Evolutionary conservation across 1,140 invertebrate genomes (phyloP), one percentile per base, ranked within the genome.

Genomic region (Drosophila saltans): DNA sequence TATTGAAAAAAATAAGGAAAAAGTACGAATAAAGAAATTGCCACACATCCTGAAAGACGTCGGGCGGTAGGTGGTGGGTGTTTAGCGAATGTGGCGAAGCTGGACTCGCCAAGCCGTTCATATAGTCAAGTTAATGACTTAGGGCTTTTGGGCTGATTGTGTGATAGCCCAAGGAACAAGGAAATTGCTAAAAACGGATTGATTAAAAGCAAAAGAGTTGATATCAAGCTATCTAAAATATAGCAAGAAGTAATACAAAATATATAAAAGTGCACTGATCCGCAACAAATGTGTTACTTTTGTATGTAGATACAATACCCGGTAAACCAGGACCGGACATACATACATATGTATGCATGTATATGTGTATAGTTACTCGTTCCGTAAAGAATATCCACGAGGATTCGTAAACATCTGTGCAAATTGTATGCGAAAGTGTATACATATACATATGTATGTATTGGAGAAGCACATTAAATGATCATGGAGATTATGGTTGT

Each of bases 121-220:
- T 90, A 89, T 90, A 89, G 85, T 78, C 85, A 89, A 84, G 78
- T 84, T 89, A 89, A 89, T 89, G 84, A 89, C 85, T 90, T 82
- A 67, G 72, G 84, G 74, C 68, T 83, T 88, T 88, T 89, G 41
- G 56, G 63, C 74, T 89, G 85, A 89, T 81, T 88, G 84, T 89
- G 16, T 16, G 16, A 16, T 16, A 16, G 16, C 16, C 52, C 62
- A 39, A 28, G 11, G 11, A 3, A 8, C 16, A 11, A 21, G 4
- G 55, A 3, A n/a, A 60, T 43, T 41, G 33, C 59, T 11, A 58
- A 76, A 55, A 64, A 57, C 40, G 61, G 65, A 66, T 66, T 56
- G 72, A 82, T 65, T 57, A 62, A 45, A 28, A 66, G 43, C 30
- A 60, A 72, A 9, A 40, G 52, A 58, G 16, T 16, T 16, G 16